These are phyloP conservation scores for Cnemophilus loriae DNA, from an alignment of 2,113 vertebrate species.

Conservation along the genomic window DNA sequence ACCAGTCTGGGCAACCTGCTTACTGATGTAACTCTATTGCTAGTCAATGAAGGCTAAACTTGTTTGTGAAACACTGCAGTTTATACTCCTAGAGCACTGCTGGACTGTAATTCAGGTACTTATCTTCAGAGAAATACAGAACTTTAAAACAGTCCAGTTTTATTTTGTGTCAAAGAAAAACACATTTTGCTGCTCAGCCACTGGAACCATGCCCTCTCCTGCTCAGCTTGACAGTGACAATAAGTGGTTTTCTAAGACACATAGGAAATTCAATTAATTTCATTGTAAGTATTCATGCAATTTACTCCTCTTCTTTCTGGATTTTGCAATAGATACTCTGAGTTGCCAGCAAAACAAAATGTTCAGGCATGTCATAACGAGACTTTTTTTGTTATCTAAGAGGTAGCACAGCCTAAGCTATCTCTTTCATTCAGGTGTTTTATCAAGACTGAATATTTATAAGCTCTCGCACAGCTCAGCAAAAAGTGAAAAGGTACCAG, in stretches of 20 bases:
- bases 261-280: neutral
- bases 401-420: neutral
- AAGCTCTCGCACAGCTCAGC: neutral
- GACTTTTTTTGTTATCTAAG: neutral
- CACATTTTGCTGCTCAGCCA: neutral
- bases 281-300: neutral
- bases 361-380: neutral
- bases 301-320: neutral
- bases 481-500: neutral
- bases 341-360: neutral
- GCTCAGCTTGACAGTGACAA: neutral
- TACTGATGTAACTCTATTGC: neutral
- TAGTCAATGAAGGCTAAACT: neutral
- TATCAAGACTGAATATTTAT: constrained; percentile 11
- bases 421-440: neutral
- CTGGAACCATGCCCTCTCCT: neutral
- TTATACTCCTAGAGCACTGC: neutral
- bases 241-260: neutral
- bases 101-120: neutral
- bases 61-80: neutral
- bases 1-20: neutral
- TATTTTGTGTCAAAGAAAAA: neutral
- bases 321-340: neutral
- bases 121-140: neutral
- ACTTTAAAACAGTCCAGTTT: neutral